Conservation (phyloP, 2,797 vertebrate species). For the Sphenopsis melanotis region DNA sequence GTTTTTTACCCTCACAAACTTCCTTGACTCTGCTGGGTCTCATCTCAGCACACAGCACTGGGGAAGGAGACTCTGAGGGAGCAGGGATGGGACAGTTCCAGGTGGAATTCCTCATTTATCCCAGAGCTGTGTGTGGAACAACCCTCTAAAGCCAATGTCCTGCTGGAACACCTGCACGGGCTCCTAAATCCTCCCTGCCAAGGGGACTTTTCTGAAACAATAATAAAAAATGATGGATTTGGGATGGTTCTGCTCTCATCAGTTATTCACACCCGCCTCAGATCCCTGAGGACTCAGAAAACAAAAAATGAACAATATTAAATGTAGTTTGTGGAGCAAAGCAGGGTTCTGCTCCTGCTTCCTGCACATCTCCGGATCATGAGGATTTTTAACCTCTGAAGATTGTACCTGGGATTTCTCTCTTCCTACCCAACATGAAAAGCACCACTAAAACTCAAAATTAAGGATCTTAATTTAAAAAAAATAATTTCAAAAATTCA, state of each 20-base stretch:
- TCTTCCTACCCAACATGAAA: background rate
- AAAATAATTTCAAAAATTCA: background rate
- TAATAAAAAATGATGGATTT: rapidly evolving
- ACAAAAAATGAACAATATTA: background rate
- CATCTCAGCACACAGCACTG: background rate
- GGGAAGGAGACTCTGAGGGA: background rate
- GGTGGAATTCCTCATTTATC: background rate
- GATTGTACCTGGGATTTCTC: background rate
- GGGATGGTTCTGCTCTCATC: background rate
- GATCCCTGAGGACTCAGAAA: background rate
- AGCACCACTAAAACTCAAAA: background rate
- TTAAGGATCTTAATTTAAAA: background rate
- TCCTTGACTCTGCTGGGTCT: background rate
- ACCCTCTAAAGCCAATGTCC: background rate
- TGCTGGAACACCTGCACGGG: background rate
- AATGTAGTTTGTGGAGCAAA: background rate
- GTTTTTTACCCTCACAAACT: background rate
- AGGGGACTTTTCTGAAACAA: rapidly evolving
- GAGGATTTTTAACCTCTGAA: background rate
- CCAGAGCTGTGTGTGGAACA: background rate
- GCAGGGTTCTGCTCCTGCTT: background rate
- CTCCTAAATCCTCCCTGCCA: background rate
- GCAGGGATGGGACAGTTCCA: background rate
- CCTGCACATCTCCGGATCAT: background rate
- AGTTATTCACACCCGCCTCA: background rate